Evolutionary conservation across 2,888 invertebrate genomes (phyloP).

Genomic region (Brenthis ino): DNA sequence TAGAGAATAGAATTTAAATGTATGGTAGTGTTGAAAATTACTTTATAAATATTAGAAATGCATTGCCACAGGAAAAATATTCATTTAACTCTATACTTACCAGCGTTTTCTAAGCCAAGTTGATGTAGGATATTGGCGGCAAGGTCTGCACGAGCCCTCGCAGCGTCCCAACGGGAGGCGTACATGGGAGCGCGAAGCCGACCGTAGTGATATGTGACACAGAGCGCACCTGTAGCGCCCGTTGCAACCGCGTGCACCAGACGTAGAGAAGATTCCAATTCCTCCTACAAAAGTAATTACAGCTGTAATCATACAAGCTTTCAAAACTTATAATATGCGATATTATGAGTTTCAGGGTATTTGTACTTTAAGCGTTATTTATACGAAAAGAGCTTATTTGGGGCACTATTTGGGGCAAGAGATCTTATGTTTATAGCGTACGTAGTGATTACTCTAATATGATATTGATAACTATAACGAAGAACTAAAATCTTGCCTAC

Average conservation of each 20-base stretch:
- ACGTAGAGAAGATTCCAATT: constrained; percentile 86
- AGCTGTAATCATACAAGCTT: too few relatives aligned
- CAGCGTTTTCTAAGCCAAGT: constrained; percentile 84
- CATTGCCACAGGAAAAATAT: too few relatives aligned
- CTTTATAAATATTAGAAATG: too few relatives aligned
- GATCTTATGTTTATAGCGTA: too few relatives aligned
- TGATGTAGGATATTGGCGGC: constrained; percentile 89
- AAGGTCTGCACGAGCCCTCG: constrained; percentile 90
- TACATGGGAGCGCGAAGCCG: constrained; percentile 86
- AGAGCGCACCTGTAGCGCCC: constrained; percentile 87
- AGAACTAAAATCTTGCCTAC: too few relatives aligned
- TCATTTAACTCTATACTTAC: constrained; percentile 48
- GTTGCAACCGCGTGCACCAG: constrained; percentile 89
- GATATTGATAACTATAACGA: too few relatives aligned
- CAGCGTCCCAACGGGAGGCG: constrained; percentile 87
- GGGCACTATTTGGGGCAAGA: too few relatives aligned
- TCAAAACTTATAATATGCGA: too few relatives aligned
- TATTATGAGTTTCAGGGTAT: not conserved
- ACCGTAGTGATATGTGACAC: constrained; percentile 87
- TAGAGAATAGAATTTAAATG: too few relatives aligned
- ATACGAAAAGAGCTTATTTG: too few relatives aligned
- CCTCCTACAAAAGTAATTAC: constrained; percentile 64
- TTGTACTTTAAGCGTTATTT: not conserved
- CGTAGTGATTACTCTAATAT: too few relatives aligned
- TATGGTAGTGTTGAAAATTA: too few relatives aligned